Percentiles rank a stretch among this genome's conserved stretches.
phyloP scores from a whole-genome alignment of 2,113 vertebrate genomes.

The Australoheros scitulus region DNA sequence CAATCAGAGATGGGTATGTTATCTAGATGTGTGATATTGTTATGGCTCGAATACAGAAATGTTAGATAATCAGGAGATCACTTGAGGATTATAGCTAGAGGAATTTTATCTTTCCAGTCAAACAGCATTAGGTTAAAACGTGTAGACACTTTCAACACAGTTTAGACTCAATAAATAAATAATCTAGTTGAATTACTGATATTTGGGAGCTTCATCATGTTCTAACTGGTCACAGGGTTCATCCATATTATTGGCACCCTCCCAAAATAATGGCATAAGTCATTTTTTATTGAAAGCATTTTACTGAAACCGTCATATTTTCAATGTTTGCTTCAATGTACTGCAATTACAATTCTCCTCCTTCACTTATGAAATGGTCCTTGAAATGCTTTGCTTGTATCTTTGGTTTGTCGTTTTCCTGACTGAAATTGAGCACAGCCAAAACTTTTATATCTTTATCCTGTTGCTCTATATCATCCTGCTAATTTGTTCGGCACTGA shows the following conservation, averaged over 20 bases:
- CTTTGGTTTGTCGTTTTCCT: background rate
- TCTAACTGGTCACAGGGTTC: background rate
- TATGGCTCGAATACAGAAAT: conserved; percentile 39
- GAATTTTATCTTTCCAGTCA: conserved; percentile 58
- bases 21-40: conserved; percentile 26
- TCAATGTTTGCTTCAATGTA: too few species aligned
- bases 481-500: background rate
- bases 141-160: conserved; percentile 16
- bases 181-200: background rate
- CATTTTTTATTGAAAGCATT: too few species aligned
- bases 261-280: too few species aligned
- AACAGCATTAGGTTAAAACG: conserved; percentile 28
- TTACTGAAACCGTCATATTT: too few species aligned
- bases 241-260: background rate
- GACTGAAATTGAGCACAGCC: background rate
- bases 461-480: too few species aligned
- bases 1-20: background rate
- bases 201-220: background rate
- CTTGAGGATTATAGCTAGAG: conserved; percentile 38
- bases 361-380: background rate
- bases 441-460: background rate
- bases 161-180: conserved; percentile 7
- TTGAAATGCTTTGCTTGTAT: background rate
- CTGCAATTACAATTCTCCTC: too few species aligned
- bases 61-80: conserved; percentile 59